Evolutionary conservation across 2,797 vertebrate genomes (phyloP).

Genomic region (Chiroxiphia lanceolata): DNA sequence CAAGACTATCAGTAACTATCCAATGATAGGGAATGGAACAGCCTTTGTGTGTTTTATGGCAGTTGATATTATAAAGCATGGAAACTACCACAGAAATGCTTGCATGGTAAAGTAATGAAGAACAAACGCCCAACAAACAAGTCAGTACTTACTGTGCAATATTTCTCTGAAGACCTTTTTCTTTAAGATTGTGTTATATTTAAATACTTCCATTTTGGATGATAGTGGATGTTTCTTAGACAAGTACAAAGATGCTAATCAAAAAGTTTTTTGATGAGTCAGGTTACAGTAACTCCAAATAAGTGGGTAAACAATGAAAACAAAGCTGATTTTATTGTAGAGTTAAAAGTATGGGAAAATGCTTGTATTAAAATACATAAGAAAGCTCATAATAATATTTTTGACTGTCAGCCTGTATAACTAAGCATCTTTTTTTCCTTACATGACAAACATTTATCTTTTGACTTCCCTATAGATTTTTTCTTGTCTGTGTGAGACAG

Average conservation of each 20-base stretch:
- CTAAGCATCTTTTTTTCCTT: not conserved
- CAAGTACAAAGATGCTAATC: slow-evolving; percentile 10
- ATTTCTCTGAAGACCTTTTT: not conserved
- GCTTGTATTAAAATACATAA: not conserved
- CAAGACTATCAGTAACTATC: not conserved
- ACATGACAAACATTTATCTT: not conserved
- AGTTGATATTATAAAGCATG: not conserved
- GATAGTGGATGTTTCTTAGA: not conserved
- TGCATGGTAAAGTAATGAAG: not conserved
- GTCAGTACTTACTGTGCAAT: not conserved
- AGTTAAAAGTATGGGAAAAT: not conserved
- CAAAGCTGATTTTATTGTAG: not conserved
- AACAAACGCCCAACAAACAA: not conserved
- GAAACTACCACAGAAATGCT: not conserved
- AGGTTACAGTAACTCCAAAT: not conserved
- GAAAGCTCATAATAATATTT: not conserved
- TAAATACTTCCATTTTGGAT: slow-evolving; percentile 25
- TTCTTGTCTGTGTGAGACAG: not conserved
- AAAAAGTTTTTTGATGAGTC: not conserved
- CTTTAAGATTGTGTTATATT: not conserved
- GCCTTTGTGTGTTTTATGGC: not conserved
- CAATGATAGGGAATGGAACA: not conserved
- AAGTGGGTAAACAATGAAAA: not conserved
- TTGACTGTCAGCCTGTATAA: not conserved
- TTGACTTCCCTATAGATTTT: not conserved